phyloP scores from a whole-genome alignment of 2,888 invertebrate species.

The Ctenicera cuprea region DNA sequence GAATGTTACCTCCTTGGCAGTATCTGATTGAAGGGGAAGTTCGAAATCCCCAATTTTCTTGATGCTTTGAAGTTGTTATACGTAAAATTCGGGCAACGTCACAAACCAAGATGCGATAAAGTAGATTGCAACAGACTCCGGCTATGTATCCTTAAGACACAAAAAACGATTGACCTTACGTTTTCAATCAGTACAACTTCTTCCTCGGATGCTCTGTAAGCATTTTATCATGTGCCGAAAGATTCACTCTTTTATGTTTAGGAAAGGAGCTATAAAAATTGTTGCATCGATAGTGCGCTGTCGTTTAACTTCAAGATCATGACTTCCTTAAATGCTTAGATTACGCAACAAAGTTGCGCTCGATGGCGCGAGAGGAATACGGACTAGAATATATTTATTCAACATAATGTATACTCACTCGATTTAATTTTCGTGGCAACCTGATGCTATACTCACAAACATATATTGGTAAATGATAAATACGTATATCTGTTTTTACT shows the following conservation, averaged over 20 bases:
- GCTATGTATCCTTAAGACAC: conserved; percentile 52
- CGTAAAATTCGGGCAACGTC: conserved; percentile 58
- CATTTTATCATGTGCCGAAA: conserved; percentile 33
- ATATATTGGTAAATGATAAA: not conserved
- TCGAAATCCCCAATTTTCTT: conserved; percentile 57
- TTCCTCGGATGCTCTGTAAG: conserved; percentile 1
- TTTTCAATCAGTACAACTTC: conserved; percentile 35
- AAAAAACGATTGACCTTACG: conserved; percentile 41
- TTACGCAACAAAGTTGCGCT: conserved; percentile 15
- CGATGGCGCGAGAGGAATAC: not conserved
- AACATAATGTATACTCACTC: not conserved
- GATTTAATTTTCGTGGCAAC: not conserved
- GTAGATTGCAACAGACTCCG: conserved; percentile 53
- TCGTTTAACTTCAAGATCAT: conserved; percentile 22
- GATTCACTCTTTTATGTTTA: conserved; percentile 21
- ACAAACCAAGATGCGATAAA: conserved; percentile 55
- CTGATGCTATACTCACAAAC: too few relatives aligned
- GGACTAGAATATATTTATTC: too few relatives aligned
- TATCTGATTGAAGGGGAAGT: conserved; percentile 58
- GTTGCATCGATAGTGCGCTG: conserved; percentile 28
- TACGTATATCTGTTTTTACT: not conserved
- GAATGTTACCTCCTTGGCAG: conserved; percentile 49
- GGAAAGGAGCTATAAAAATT: conserved; percentile 30
- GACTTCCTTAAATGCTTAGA: conserved; percentile 30
- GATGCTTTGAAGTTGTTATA: conserved; percentile 60